phyloP scores from a whole-genome alignment of 2,113 vertebrate genomes.

The Silurus meridionalis region DNA sequence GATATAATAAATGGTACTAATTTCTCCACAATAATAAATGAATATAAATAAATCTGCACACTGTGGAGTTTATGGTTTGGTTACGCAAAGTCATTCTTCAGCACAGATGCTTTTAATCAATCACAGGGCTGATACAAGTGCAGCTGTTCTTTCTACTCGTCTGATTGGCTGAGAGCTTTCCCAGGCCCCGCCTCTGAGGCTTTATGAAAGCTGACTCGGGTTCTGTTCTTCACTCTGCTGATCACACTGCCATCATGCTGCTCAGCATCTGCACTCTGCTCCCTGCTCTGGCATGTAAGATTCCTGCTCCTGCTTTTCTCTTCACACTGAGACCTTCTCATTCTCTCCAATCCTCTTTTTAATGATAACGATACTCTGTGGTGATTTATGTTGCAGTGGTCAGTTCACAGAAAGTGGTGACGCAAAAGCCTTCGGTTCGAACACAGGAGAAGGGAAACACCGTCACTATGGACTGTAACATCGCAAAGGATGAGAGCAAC shows the following conservation, averaged over 20 bases:
- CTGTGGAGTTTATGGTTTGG: background rate
- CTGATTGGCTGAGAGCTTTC: slow-evolving; percentile 4
- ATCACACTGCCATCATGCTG: slow-evolving; percentile 38
- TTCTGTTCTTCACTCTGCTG: slow-evolving; percentile 23
- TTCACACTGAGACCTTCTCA: background rate
- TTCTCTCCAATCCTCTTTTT: background rate
- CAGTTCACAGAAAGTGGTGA: slow-evolving; percentile 33
- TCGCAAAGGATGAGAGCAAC: rapidly evolving
- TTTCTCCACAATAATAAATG: background rate
- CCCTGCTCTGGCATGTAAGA: slow-evolving; percentile 38
- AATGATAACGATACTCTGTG: slow-evolving; percentile 9
- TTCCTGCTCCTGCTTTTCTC: slow-evolving; percentile 13
- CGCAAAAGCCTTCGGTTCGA: slow-evolving; percentile 6
- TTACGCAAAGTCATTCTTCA: slow-evolving; percentile 4
- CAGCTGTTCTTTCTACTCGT: background rate
- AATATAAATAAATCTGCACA: background rate
- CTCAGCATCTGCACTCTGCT: slow-evolving; percentile 11
- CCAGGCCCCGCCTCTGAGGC: slow-evolving; percentile 10
- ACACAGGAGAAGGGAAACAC: slow-evolving; percentile 6
- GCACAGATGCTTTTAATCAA: background rate
- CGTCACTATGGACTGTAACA: slow-evolving; percentile 36
- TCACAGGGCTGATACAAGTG: background rate
- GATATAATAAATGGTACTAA: background rate
- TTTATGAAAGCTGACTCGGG: slow-evolving; percentile 5
- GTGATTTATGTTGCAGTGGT: slow-evolving; percentile 38